Conservation (phyloP, 1,140 invertebrate species). For the honey bee (Apis mellifera) region DNA sequence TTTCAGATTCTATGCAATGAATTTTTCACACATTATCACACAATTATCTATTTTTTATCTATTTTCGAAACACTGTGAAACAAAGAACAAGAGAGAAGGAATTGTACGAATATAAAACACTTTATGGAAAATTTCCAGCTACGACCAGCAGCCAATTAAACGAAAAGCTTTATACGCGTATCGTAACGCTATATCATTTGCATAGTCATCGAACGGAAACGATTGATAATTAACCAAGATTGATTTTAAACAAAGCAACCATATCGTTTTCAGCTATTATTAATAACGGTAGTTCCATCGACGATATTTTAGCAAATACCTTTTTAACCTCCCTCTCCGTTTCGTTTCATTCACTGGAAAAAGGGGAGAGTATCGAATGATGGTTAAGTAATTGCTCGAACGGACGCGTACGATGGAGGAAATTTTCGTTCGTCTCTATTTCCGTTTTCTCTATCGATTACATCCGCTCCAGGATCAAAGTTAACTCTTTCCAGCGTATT, state of each 20-base stretch:
- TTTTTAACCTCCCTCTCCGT: no score
- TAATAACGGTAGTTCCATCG: not conserved
- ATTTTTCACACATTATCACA: no score
- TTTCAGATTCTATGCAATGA: no score
- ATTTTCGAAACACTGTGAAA: not conserved
- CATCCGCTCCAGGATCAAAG: not conserved
- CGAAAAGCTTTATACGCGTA: not conserved
- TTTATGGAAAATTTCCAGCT: not conserved
- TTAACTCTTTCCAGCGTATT: no score
- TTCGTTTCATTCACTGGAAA: no score
- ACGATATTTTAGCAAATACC: not conserved
- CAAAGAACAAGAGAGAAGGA: not conserved
- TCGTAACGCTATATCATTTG: not conserved
- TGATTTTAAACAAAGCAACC: not conserved
- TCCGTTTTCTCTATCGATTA: not conserved
- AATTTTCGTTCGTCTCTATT: not conserved
- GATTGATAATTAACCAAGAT: conserved; percentile 11
- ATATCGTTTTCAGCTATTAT: not conserved
- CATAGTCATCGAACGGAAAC: not conserved
- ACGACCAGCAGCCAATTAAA: not conserved
- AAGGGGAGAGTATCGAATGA: not conserved
- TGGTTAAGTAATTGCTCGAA: not conserved
- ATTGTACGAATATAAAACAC: not conserved
- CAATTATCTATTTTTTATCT: no score
- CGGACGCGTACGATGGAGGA: no score